Base-by-base conservation (phyloP, 2,113 vertebrate species). In the Aegithalos caudatus region DNA sequence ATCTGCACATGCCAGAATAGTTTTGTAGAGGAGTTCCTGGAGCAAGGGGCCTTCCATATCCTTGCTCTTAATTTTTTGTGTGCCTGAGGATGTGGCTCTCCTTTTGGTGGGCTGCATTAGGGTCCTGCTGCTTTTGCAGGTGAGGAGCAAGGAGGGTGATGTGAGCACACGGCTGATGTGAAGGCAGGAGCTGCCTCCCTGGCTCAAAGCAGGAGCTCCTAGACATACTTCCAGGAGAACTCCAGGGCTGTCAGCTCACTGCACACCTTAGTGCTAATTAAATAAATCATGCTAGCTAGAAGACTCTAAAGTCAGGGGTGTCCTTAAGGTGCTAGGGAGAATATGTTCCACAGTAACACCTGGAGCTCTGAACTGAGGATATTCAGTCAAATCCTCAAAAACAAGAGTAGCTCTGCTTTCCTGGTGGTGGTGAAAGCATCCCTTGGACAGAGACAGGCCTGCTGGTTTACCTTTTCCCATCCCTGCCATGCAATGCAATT, bases 141-240 rank as follows among this genome's bases (percentile, higher is more conserved):
- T 1, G 11, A 38, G 44, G 47, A 85, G 24, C 25, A 24, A 57
- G 20, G 38, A 3, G 23, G 23, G 10, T 76, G 51, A 58, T 35
- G 4, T 15, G 48, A 70, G 35, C 48, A 54, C 0, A 3, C 23
- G 33, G 44, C 25, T 2, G 2, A 7, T 6, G 1, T 50, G 71
- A 92, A 38, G 56, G 74, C 56, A 73, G 35, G 73, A 77, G 19
- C 50, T 4, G 2, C 53, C 44, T 76, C 48, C 44, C 40, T 84
- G 33, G 14, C 48, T 78, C 56, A 65, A 37, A 86, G 66, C 22
- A 73, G 5, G 29, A 50, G 4, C 23, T 94, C 51, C 31, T 69
- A 40, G 48, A 54, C 14, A 2, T 40, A 29, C 22, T 64, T 95
- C 47, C 37, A 35, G 47, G 65, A 81, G 37, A 95, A 31, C 28